A percentile compares a stretch with the other conserved stretches of the same genome.
Evolutionary conservation across 2,888 invertebrate genomes (phyloP).

Genomic region (Drosophila multiciliata): DNA sequence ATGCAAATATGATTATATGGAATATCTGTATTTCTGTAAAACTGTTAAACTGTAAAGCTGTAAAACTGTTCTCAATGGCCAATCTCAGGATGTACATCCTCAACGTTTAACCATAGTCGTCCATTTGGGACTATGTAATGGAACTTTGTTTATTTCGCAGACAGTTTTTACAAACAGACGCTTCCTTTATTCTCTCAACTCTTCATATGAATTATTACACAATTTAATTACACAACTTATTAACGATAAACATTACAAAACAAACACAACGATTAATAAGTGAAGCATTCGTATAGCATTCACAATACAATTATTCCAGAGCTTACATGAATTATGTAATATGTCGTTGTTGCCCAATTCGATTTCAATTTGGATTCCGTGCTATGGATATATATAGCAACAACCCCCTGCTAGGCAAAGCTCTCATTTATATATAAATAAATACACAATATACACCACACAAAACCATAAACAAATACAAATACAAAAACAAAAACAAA

Average conservation of each 20-base stretch:
- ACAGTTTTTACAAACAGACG: slow-evolving; percentile 28
- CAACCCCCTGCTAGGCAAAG: slow-evolving; percentile 49
- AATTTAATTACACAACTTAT: slow-evolving; percentile 28
- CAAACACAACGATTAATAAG: slow-evolving; percentile 7
- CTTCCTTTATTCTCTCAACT: slow-evolving; percentile 48
- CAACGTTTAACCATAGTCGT: slow-evolving; percentile 13
- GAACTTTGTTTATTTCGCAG: slow-evolving; percentile 17
- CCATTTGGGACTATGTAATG: slow-evolving; percentile 25
- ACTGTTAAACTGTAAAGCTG: slow-evolving; percentile 29
- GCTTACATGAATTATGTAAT: slow-evolving; percentile 50
- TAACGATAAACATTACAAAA: slow-evolving; percentile 19
- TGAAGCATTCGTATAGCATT: slow-evolving; percentile 9
- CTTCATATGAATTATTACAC: slow-evolving; percentile 41
- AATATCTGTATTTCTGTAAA: slow-evolving; percentile 46
- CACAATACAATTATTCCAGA: slow-evolving; percentile 56
- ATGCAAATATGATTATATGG: slow-evolving; percentile 29
- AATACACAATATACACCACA: slow-evolving; percentile 53
- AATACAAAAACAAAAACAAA: slow-evolving; percentile 7
- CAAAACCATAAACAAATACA: slow-evolving; percentile 10
- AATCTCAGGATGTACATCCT: slow-evolving; percentile 20
- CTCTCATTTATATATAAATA: slow-evolving; percentile 50
- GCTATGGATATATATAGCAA: slow-evolving; percentile 42
- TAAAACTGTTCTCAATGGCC: slow-evolving; percentile 46
- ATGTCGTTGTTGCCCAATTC: slow-evolving; percentile 41
- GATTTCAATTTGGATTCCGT: slow-evolving; percentile 37